Conservation (phyloP, 2,888 invertebrate species). For the Xestia c-nigrum region DNA sequence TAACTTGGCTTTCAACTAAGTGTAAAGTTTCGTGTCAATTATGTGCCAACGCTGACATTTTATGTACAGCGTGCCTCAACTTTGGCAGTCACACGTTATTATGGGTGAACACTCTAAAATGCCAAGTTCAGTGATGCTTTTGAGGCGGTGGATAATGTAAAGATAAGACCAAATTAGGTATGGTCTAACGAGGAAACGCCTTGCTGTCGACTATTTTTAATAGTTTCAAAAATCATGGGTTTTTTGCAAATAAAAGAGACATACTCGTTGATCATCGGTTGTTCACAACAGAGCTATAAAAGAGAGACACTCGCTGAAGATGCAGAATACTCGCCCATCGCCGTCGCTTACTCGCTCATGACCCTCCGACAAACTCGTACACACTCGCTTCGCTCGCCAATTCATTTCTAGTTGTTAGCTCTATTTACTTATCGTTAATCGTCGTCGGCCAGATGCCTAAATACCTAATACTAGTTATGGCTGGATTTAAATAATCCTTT, state of each 20-base stretch:
- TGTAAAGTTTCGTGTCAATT: slow-evolving; percentile 48
- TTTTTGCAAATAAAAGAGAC: background rate
- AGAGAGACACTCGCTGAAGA: background rate
- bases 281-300: background rate
- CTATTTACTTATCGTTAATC: background rate
- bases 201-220: background rate
- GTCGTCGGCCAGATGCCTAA: background rate
- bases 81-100: background rate
- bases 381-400: background rate
- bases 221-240: background rate
- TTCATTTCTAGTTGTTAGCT: background rate
- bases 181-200: background rate
- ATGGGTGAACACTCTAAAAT: background rate
- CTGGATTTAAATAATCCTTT: slow-evolving; percentile 3
- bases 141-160: background rate
- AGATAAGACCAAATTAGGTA: background rate
- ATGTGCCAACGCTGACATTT: slow-evolving; percentile 29
- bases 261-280: background rate
- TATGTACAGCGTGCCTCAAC: slow-evolving; percentile 21
- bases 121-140: background rate
- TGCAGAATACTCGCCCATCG: background rate
- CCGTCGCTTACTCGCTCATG: background rate
- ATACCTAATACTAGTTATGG: background rate
- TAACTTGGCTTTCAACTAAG: slow-evolving; percentile 46
- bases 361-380: background rate